Conservation (phyloP, 2,113 vertebrate genomes). For the Rhipidura dahli region DNA sequence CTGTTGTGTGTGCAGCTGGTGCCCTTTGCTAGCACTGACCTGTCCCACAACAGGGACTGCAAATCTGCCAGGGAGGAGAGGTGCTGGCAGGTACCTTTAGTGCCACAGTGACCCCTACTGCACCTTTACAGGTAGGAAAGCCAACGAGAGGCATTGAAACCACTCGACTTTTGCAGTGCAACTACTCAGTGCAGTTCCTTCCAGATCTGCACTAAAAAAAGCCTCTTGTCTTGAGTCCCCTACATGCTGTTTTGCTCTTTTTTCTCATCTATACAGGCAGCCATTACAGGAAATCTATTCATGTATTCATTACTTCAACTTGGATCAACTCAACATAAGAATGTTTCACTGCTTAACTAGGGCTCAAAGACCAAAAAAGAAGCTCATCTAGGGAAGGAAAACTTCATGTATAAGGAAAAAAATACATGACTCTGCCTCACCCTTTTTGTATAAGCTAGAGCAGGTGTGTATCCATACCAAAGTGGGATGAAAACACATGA, state of each 20-base stretch:
- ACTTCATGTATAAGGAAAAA: background rate
- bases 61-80: background rate
- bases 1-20: no score
- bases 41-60: background rate
- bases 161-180: background rate
- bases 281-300: background rate
- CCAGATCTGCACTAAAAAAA: background rate
- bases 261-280: accelerated
- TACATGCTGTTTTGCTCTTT: background rate
- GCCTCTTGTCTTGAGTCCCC: background rate
- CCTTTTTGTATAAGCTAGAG: background rate
- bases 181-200: background rate
- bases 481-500: background rate
- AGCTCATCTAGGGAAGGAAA: background rate
- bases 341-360: background rate
- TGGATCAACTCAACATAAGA: background rate
- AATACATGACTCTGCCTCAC: background rate
- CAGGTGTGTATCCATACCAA: background rate
- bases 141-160: background rate
- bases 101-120: background rate
- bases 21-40: background rate
- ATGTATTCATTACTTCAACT: background rate
- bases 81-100: background rate
- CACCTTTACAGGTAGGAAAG: background rate
- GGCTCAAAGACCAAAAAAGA: background rate